Evolutionary conservation across 2,797 vertebrate genomes (phyloP).

Genomic region (Ataeniobius toweri): DNA sequence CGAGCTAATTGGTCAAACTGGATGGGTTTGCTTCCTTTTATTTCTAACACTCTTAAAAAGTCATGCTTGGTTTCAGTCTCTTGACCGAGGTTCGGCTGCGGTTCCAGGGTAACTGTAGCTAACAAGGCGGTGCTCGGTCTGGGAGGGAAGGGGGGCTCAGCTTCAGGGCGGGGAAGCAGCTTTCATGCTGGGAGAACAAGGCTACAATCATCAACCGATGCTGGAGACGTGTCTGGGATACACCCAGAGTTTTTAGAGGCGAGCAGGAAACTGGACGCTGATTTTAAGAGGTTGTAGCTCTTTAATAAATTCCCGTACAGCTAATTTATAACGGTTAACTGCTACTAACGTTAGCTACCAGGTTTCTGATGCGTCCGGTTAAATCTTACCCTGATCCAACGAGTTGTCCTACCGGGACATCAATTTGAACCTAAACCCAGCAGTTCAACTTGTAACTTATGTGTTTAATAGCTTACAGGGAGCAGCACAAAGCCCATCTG

Average conservation of each 20-base stretch:
- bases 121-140: conserved; percentile 5
- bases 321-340: neutral
- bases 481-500: neutral
- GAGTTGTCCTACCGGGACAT: neutral
- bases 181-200: neutral
- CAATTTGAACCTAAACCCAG: neutral
- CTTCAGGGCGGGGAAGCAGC: conserved; percentile 56
- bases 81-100: neutral
- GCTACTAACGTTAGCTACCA: conserved; percentile 4
- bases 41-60: neutral
- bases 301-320: neutral
- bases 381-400: neutral
- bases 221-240: neutral
- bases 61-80: neutral
- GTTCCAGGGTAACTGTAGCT: conserved; percentile 17
- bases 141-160: neutral
- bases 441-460: neutral
- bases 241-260: neutral
- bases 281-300: neutral
- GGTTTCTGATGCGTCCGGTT: neutral
- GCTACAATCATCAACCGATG: neutral
- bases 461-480: no score
- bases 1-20: neutral
- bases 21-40: neutral
- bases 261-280: neutral